A percentile compares a stretch with the other conserved stretches of the same genome.
Conservation (phyloP, 2,113 vertebrate genomes). For the Caracal caracal region DNA sequence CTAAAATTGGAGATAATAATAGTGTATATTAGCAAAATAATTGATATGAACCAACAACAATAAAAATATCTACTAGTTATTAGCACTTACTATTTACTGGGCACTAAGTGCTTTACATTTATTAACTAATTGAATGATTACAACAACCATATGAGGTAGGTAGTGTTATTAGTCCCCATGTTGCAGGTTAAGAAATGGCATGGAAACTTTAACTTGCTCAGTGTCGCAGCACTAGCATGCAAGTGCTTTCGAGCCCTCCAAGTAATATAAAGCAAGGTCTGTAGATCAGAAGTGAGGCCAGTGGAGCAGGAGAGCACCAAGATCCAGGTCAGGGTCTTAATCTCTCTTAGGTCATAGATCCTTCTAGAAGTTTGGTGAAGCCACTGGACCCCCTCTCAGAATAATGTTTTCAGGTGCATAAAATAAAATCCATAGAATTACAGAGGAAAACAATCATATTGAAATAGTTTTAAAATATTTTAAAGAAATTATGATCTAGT, state of each 20-base stretch:
- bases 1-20: slow-evolving; percentile 34
- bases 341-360: neutral
- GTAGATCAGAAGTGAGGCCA: neutral
- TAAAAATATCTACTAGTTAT: slow-evolving; percentile 14
- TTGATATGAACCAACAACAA: neutral
- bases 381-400: neutral
- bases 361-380: neutral
- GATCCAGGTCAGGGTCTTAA: neutral
- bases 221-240: neutral
- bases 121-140: neutral
- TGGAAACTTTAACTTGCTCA: neutral
- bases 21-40: neutral
- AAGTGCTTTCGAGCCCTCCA: neutral
- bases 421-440: slow-evolving; percentile 31
- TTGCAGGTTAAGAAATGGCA: neutral
- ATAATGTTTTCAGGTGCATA: slow-evolving; percentile 17
- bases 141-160: neutral
- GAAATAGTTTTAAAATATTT: neutral
- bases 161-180: neutral
- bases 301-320: neutral
- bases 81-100: neutral
- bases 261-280: neutral
- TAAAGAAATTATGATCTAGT: neutral
- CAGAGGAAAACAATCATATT: slow-evolving; percentile 32
- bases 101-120: neutral